Evolutionary conservation across 2,888 invertebrate genomes (phyloP), one percentile per base, ranked within the genome.

Genomic region (Cataglyphis altisquamis): DNA sequence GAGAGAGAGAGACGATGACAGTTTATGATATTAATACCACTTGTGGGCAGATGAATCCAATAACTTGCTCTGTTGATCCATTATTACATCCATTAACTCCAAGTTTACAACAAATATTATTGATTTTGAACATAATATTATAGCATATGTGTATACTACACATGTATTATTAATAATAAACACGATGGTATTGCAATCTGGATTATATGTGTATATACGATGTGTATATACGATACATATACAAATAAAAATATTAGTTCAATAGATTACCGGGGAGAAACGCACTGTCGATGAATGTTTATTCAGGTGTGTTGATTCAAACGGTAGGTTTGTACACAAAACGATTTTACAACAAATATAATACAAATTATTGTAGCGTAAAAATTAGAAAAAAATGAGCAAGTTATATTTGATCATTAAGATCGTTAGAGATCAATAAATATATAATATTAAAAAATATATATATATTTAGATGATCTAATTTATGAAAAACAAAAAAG

Each of bases 171-270:
- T 78, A 70, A 70, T 62, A 72, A 78, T 78, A 78, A 78, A 78
- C 70, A 70, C 15, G 60, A 45, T 45, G 36, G 6, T 32, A 18
- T 78, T 60, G 36, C 45, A 18, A 60, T 60, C 45, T 25, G 18
- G 60, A 70, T 70, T 60, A 60, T 32, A 32, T 32, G 32, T 32
- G 45, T n/a, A 32, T 25, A 15, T n/a, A 36, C 8, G 45, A 36
- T 32, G 32, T 32, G 45, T n/a, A 32, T 25, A 15, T n/a, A 36
- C 8, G 45, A 36, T 32, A 25, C 21, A 21, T 8, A 41, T 18
- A 25, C 60, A 78, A 78, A 78, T 78, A 78, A 78, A 78, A 78
- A 78, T 78, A 78, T 78, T 70, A 60, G 60, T 36, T 70, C 60
- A 48, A 78, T 72, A 78, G 70, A 70, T 70, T 70, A 78, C 45